These are phyloP conservation scores for Dysmachus trigonus DNA, from an alignment of 2,888 invertebrate species.

Conservation along the genomic window DNA sequence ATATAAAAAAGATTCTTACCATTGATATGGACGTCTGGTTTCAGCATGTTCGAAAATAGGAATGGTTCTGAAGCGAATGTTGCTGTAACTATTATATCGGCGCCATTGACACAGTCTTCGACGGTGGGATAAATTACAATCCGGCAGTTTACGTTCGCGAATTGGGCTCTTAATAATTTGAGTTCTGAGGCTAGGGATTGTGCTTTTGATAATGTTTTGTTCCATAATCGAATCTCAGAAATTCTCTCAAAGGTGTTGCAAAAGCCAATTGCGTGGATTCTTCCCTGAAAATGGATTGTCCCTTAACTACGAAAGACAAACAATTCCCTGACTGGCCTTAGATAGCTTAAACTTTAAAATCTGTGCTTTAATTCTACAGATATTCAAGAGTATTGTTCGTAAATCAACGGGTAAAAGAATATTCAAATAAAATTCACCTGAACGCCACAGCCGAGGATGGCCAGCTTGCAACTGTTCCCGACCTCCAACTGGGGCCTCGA, in stretches of 20 bases:
- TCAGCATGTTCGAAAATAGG: conserved; percentile 66
- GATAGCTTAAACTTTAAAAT: background rate
- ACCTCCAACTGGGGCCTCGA: conserved; percentile 49
- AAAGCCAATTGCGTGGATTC: conserved; percentile 67
- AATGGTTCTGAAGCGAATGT: conserved; percentile 68
- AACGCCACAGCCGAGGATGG: conserved; percentile 68
- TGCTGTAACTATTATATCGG: conserved; percentile 72
- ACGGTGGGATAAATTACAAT: conserved; percentile 55
- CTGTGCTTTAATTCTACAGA: too few relatives aligned
- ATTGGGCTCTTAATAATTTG: conserved; percentile 50
- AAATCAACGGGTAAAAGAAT: too few relatives aligned
- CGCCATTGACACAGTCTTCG: conserved; percentile 66
- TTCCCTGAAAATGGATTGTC: conserved; percentile 52
- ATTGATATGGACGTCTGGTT: conserved; percentile 69
- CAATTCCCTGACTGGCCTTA: background rate
- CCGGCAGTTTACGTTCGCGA: conserved; percentile 49
- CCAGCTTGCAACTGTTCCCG: conserved; percentile 52
- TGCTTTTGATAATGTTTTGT: conserved; percentile 63
- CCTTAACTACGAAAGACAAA: too few relatives aligned
- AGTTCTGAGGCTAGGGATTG: conserved; percentile 59
- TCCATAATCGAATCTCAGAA: conserved; percentile 68
- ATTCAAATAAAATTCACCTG: conserved; percentile 58
- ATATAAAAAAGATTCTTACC: conserved; percentile 60
- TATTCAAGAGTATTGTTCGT: too few relatives aligned
- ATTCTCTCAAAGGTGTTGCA: conserved; percentile 63